A percentile compares a stretch with the other conserved stretches of the same genome.
These are phyloP conservation scores for Novumbra hubbsi DNA, from an alignment of 2,797 vertebrate species.

Conservation along the genomic window DNA sequence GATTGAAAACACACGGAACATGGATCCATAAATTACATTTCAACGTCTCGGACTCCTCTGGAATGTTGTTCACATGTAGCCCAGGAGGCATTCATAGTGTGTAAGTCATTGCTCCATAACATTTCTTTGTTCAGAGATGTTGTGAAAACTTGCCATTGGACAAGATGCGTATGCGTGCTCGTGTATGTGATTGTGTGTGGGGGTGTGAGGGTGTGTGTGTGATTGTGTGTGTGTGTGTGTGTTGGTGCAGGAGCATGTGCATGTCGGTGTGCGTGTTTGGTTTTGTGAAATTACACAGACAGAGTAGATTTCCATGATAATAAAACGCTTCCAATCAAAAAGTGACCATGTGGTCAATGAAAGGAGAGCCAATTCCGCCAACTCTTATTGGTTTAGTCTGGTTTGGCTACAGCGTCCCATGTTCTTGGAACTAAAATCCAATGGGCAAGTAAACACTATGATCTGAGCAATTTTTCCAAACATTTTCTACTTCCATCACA, in stretches of 20 bases:
- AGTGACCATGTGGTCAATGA: conserved; percentile 85
- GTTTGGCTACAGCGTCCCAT: conserved; percentile 83
- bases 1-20: background rate
- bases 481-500: conserved; percentile 78
- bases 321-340: conserved; percentile 79
- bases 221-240: background rate
- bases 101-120: conserved; percentile 38
- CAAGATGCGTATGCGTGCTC: conserved; percentile 11
- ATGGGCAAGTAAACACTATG: conserved; percentile 84
- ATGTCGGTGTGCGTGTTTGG: conserved; percentile 40
- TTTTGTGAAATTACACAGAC: conserved; percentile 63
- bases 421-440: conserved; percentile 84
- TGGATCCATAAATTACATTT: background rate
- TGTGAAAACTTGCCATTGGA: conserved; percentile 44
- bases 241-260: background rate
- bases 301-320: conserved; percentile 88
- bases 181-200: background rate
- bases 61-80: background rate
- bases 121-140: conserved; percentile 41
- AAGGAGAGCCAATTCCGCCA: conserved; percentile 86
- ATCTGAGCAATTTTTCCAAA: conserved; percentile 82
- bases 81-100: conserved; percentile 12
- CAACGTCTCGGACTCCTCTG: background rate
- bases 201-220: no score
- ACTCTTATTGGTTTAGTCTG: conserved; percentile 82